These are phyloP conservation scores for Acanthopleura granulata DNA, from an alignment of 2,888 invertebrate genomes.

Conservation along the genomic window DNA sequence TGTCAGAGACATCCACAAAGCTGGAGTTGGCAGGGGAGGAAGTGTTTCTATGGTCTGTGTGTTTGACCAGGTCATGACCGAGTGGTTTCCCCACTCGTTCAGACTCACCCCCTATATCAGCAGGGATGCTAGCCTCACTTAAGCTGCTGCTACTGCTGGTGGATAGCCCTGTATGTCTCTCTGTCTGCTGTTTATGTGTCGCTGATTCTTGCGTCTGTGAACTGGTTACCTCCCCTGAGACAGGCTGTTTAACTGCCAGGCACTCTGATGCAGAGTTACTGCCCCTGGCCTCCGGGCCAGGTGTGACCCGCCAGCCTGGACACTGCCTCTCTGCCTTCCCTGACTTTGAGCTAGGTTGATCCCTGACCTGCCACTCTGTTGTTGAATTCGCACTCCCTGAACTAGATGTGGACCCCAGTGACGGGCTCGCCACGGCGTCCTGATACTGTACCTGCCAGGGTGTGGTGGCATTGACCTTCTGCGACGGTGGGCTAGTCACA, in stretches of 20 bases:
- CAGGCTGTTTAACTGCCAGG: not conserved
- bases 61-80: not conserved
- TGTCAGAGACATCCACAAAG: slow-evolving; percentile 30
- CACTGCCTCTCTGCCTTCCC: slow-evolving; percentile 34
- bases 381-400: slow-evolving; percentile 65
- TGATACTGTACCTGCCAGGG: slow-evolving; percentile 62
- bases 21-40: slow-evolving; percentile 5
- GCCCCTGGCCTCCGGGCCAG: not conserved
- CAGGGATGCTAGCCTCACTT: not conserved
- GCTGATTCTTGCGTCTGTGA: not conserved
- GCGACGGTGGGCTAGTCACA: slow-evolving; percentile 23
- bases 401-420: slow-evolving; percentile 61
- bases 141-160: no score
- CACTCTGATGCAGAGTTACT: not conserved
- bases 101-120: not conserved
- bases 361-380: slow-evolving; percentile 64
- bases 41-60: not conserved
- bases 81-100: not conserved
- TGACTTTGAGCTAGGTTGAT: slow-evolving; percentile 31
- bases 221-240: not conserved
- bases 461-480: slow-evolving; percentile 56
- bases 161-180: not conserved
- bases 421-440: slow-evolving; percentile 58
- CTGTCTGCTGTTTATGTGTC: not conserved
- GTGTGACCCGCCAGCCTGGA: slow-evolving; percentile 46